These are phyloP conservation scores for Drosophila albomicans DNA, from an alignment of 1,140 invertebrate genomes.

Conservation along the genomic window DNA sequence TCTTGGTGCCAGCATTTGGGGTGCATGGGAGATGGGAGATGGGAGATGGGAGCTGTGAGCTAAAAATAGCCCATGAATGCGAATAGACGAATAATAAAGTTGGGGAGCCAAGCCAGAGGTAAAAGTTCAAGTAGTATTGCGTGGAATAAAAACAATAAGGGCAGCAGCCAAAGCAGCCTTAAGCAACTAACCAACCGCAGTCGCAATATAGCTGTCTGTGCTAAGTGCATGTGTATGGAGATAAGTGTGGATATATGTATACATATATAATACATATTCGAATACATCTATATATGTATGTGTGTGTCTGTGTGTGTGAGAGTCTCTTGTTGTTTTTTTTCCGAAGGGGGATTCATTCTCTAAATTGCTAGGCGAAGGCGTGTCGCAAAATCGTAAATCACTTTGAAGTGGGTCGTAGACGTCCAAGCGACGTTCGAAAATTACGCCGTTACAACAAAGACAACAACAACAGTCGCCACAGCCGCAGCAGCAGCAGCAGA, in stretches of 20 bases:
- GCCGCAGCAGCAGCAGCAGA: constrained; percentile 25
- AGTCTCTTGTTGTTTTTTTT: constrained; percentile 12
- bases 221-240: constrained; percentile 21
- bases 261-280: constrained; percentile 9
- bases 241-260: background rate
- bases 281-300: background rate
- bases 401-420: constrained; percentile 85
- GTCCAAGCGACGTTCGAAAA: constrained; percentile 74
- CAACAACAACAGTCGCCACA: constrained; percentile 51
- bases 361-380: constrained; percentile 83
- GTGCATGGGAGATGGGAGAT: background rate
- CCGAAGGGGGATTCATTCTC: constrained; percentile 59
- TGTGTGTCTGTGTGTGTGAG: background rate
- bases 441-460: constrained; percentile 51
- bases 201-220: constrained; percentile 19
- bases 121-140: constrained; percentile 69
- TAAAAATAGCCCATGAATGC: constrained; percentile 60
- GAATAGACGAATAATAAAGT: constrained; percentile 41
- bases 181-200: constrained; percentile 30
- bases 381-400: constrained; percentile 84
- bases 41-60: no score
- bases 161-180: constrained; percentile 18
- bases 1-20: background rate
- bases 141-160: constrained; percentile 60
- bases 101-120: constrained; percentile 43